A percentile compares a stretch with the other conserved stretches of the same genome.
Evolutionary conservation across 2,797 vertebrate species (phyloP).

Genomic region (Epinephelus coioides): DNA sequence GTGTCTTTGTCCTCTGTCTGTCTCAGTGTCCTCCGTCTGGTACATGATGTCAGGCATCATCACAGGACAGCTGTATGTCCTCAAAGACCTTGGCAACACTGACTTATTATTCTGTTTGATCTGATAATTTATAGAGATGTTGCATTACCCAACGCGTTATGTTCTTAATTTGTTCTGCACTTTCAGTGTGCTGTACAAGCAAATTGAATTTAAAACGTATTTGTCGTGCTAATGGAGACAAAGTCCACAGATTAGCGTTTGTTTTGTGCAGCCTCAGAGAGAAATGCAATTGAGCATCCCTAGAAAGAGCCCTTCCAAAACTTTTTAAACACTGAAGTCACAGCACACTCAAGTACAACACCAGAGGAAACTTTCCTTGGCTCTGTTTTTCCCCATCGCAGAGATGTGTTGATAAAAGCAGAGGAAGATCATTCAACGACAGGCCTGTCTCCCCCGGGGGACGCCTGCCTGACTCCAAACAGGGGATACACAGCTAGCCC

Average conservation of each 20-base stretch:
- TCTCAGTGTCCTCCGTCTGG: conserved; percentile 18
- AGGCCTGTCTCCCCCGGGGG: conserved; percentile 51
- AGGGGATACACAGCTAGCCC: conserved; percentile 56
- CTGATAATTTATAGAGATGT: conserved; percentile 31
- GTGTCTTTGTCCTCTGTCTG: conserved; percentile 40
- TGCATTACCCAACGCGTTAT: conserved; percentile 9
- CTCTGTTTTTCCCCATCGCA: conserved; percentile 15
- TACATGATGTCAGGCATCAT: conserved; percentile 24
- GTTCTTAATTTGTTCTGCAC: conserved; percentile 35
- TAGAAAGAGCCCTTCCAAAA: conserved; percentile 21
- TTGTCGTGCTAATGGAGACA: conserved; percentile 54
- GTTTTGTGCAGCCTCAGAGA: conserved; percentile 29
- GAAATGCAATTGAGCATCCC: conserved; percentile 7
- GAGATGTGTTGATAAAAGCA: conserved; percentile 72
- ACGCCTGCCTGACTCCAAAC: conserved; percentile 62
- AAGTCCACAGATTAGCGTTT: conserved; percentile 36
- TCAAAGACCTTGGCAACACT: conserved; percentile 16
- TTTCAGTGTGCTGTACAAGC: conserved; percentile 26
- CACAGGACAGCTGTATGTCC: conserved; percentile 9
- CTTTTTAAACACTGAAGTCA: conserved; percentile 32
- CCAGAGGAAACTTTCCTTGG: conserved; percentile 40
- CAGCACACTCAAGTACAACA: conserved; percentile 15
- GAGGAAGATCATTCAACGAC: conserved; percentile 62
- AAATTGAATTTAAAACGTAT: conserved; percentile 52
- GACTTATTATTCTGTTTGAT: conserved; percentile 11